Conservation (phyloP, 2,113 vertebrate genomes). For the Cyprinodon variegatus region DNA sequence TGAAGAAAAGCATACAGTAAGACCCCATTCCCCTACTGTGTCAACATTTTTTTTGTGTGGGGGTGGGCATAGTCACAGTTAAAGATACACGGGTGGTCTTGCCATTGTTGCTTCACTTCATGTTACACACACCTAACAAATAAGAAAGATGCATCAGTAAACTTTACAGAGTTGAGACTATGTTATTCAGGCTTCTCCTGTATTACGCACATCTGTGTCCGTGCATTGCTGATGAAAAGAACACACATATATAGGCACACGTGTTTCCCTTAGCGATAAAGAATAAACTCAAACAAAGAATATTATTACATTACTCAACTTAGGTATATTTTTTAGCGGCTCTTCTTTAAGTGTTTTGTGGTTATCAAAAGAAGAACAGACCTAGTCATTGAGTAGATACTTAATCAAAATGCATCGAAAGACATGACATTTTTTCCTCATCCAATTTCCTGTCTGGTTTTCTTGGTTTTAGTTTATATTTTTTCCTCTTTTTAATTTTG, state of each 20-base stretch:
- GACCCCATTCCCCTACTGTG: constrained; percentile 40
- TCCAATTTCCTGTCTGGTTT: not conserved
- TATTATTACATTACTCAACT: too few relatives aligned
- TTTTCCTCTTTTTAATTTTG: not conserved
- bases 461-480: not conserved
- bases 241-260: not conserved
- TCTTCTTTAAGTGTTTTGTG: constrained; percentile 20
- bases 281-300: too few relatives aligned
- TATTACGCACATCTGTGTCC: constrained; percentile 29
- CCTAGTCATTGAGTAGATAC: constrained; percentile 67
- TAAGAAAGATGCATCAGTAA: constrained; percentile 38
- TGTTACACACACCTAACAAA: constrained; percentile 20
- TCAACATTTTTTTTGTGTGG: constrained; percentile 46
- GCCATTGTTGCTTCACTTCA: constrained; percentile 52
- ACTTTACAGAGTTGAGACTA: constrained; percentile 25
- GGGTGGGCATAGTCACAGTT: not conserved
- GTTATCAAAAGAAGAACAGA: constrained; percentile 68
- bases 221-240: not conserved
- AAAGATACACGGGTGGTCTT: constrained; percentile 48
- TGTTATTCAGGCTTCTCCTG: constrained; percentile 34
- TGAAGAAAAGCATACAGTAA: constrained; percentile 57
- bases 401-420: constrained; percentile 44
- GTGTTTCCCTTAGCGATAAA: not conserved
- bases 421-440: too few relatives aligned
- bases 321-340: too few relatives aligned